Evolutionary conservation across 2,113 vertebrate genomes (phyloP), one percentile per base, ranked within the genome.

Genomic region (Donacobius atricapilla): DNA sequence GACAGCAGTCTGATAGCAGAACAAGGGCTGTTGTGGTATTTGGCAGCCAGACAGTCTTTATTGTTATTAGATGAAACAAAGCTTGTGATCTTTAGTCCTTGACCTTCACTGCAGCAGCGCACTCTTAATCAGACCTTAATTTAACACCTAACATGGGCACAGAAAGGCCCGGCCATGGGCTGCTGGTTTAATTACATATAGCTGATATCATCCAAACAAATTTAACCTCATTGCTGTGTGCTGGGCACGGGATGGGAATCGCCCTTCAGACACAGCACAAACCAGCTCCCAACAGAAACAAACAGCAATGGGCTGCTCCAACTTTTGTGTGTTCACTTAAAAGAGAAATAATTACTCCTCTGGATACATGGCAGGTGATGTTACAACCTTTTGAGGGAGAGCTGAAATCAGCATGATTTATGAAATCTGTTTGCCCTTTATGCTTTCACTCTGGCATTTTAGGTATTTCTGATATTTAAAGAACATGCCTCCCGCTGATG

Each of bases 71-170:
- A 97, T 97, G 97, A 97, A 96, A 95, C 94, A 96, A 95, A 97
- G 92, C 95, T 66, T 97, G 95, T 97, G 96, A 95, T 96, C 96
- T 97, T 92, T 96, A 97, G 97, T 97, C 97, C 97, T 97, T 97
- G 97, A 97, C 97, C 97, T 97, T 97, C 95, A 93, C 76, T 90
- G 93, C 94, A 91, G 94, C 94, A 92, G 87, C 87, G 83, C 86
- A 71, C 92, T 96, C 93, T 97, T 96, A 97, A 97, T 96, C 96
- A 97, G 96, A 93, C 94, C 96, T 97, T 97, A 97, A 97, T 97
- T 97, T 97, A 97, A 96, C 96, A 97, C 97, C 97, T 97, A 97
- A 97, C 96, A 97, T 97, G 96, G 97, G 83, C 97, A 97, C 92
- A 96, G 88, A 96, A 91, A 84, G 93, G 92, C 94, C 96, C 20